These are phyloP conservation scores for Falco naumanni DNA, from an alignment of 2,797 vertebrate genomes.

Conservation along the genomic window DNA sequence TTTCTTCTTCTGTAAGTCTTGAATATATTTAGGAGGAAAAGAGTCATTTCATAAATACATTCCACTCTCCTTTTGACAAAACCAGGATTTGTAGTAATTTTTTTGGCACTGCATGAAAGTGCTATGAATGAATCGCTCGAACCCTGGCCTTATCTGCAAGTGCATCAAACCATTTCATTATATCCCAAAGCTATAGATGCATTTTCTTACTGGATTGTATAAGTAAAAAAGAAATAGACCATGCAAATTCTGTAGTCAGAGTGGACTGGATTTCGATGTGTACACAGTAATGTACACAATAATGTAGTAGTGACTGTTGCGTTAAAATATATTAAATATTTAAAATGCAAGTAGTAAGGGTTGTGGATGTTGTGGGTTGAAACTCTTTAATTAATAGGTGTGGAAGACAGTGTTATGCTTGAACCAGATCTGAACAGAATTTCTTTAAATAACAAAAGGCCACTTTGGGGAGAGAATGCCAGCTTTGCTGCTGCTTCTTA, in stretches of 20 bases:
- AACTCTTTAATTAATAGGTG: background rate
- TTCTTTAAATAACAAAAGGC: background rate
- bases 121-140: background rate
- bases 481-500: background rate
- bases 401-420: background rate
- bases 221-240: background rate
- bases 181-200: background rate
- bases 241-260: background rate
- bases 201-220: background rate
- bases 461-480: background rate
- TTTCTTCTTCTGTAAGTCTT: conserved; percentile 52
- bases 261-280: background rate
- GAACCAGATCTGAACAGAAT: background rate
- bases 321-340: background rate
- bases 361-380: background rate
- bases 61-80: conserved; percentile 23
- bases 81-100: background rate
- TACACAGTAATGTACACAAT: background rate
- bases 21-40: conserved; percentile 58
- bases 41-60: conserved; percentile 9
- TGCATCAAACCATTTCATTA: background rate
- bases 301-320: background rate
- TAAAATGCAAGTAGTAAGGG: background rate
- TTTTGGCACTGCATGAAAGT: conserved; percentile 29
- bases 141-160: background rate